Evolutionary conservation across 1,140 invertebrate species (phyloP).

Genomic region (Leptoteleia sp.): DNA sequence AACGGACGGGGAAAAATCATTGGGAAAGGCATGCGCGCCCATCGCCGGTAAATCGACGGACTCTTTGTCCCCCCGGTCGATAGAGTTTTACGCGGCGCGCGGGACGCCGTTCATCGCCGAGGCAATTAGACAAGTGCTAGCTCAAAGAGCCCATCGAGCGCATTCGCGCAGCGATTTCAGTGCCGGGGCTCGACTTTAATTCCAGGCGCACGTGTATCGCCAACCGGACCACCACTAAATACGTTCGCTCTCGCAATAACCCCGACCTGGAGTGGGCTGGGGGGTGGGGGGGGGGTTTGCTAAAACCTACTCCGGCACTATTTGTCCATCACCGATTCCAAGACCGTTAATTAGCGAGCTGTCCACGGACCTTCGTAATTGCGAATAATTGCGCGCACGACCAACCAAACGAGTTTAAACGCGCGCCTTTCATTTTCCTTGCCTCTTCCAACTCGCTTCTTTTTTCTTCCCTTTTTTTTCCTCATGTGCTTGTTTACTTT

Average conservation of each 20-base stretch:
- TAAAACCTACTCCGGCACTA: conserved; percentile 60
- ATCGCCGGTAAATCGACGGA: conserved; percentile 50
- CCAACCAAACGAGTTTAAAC: conserved; percentile 24
- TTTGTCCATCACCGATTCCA: conserved; percentile 65
- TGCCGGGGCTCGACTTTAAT: conserved; percentile 63
- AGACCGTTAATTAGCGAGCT: conserved; percentile 68
- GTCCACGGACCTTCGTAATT: conserved; percentile 61
- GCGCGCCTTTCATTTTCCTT: conserved; percentile 34
- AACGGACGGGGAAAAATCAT: conserved; percentile 44
- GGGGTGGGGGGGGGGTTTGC: conserved; percentile 44
- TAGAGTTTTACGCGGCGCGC: conserved; percentile 49
- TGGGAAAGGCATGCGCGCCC: conserved; percentile 38
- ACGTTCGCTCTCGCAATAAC: conserved; percentile 67
- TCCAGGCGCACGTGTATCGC: conserved; percentile 61
- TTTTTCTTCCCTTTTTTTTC: too few relatives aligned
- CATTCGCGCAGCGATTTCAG: conserved; percentile 65
- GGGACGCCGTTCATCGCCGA: conserved; percentile 62
- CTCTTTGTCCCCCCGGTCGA: conserved; percentile 57
- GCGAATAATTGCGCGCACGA: conserved; percentile 47
- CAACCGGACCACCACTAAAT: conserved; percentile 57
- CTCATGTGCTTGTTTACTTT: too few relatives aligned
- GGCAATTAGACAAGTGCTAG: conserved; percentile 69
- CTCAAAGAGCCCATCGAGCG: conserved; percentile 67
- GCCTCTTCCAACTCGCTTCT: conserved; percentile 19
- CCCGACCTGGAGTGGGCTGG: too few relatives aligned